phyloP scores from a whole-genome alignment of 2,113 vertebrate genomes.

The Clinocottus analis region DNA sequence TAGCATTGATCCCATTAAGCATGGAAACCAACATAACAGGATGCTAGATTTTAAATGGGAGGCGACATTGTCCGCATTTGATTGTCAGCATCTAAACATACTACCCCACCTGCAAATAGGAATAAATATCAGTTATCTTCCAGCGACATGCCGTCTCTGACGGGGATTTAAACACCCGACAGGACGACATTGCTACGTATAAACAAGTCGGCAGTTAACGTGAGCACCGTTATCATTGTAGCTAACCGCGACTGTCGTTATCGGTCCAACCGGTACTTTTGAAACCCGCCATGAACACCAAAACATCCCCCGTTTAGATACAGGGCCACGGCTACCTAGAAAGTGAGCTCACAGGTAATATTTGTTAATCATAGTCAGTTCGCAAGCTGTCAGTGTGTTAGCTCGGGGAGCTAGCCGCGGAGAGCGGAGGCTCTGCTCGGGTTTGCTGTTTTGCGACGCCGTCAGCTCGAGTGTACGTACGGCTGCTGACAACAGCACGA shows the following conservation, averaged over 20 bases:
- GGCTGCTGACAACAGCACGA: conserved; percentile 13
- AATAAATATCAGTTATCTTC: background rate
- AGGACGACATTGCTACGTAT: conserved; percentile 9
- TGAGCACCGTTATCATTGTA: background rate
- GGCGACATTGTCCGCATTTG: background rate
- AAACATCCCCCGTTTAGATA: background rate
- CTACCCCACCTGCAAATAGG: background rate
- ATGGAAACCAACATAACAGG: background rate
- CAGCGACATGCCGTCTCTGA: background rate
- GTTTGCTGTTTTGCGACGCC: conserved; percentile 45
- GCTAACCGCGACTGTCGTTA: background rate
- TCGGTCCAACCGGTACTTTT: background rate
- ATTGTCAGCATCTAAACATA: background rate
- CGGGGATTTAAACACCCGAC: background rate
- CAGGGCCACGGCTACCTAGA: background rate
- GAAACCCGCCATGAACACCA: background rate
- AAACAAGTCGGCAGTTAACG: conserved; percentile 52
- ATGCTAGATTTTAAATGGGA: background rate
- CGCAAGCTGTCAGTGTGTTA: conserved; percentile 65
- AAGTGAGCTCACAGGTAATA: conserved; percentile 9
- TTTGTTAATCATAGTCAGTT: conserved; percentile 13
- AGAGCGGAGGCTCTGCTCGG: conserved; percentile 35
- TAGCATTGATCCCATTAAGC: background rate
- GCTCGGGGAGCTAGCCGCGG: conserved; percentile 59
- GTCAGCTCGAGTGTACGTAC: conserved; percentile 11